Conservation (phyloP, 2,797 vertebrate genomes). For the Triplophysa bombifrons region DNA sequence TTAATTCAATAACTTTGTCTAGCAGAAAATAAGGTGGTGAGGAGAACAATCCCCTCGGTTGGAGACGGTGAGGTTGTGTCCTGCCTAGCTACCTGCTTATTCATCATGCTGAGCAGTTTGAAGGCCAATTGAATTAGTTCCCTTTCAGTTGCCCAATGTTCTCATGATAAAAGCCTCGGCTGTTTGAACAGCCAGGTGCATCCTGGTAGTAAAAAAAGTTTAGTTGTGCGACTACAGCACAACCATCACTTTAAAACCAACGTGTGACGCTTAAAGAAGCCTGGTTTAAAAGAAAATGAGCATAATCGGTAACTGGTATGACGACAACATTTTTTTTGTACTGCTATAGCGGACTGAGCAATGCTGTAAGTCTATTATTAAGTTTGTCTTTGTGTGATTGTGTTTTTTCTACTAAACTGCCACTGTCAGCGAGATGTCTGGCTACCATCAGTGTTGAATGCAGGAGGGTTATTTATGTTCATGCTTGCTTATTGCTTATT, state of each 20-base stretch:
- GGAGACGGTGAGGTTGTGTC: conserved; percentile 23
- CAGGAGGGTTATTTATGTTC: neutral
- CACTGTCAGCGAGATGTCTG: neutral
- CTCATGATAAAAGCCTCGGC: conserved; percentile 53
- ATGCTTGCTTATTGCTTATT: neutral
- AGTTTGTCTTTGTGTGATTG: conserved; percentile 14
- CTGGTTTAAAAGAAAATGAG: conserved; percentile 20
- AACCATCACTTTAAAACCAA: conserved; percentile 28
- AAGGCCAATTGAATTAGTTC: conserved; percentile 53
- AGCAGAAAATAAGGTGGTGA: no score
- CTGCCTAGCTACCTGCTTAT: conserved; percentile 51
- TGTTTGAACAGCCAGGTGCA: conserved; percentile 49
- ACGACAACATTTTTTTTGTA: conserved; percentile 41
- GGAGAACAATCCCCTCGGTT: neutral
- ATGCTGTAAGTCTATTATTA: conserved; percentile 35
- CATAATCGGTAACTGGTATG: conserved; percentile 23
- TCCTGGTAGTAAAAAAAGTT: conserved; percentile 36
- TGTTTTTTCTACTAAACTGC: conserved; percentile 10
- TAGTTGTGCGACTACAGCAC: conserved; percentile 24
- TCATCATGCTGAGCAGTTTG: conserved; percentile 45
- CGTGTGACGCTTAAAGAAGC: conserved; percentile 41
- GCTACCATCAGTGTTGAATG: conserved; percentile 8
- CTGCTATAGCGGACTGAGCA: neutral
- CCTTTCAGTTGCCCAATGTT: conserved; percentile 48
- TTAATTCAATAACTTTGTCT: neutral